Evolutionary conservation across 2,113 vertebrate genomes (phyloP).

Genomic region (Siniperca chuatsi): DNA sequence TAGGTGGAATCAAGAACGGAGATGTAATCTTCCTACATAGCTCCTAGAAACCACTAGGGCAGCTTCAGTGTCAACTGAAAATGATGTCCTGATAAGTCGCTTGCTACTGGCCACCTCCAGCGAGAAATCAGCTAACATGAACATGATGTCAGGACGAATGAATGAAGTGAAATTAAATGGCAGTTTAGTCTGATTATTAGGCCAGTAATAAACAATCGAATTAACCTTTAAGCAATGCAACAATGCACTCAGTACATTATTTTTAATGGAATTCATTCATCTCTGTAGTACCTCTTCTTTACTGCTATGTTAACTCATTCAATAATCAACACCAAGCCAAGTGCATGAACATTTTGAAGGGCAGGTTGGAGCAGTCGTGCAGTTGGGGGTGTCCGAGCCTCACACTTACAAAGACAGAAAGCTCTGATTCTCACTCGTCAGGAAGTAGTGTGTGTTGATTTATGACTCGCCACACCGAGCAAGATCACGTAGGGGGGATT

Average conservation of each 20-base stretch:
- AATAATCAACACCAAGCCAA: conserved; percentile 4
- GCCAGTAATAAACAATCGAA: neutral
- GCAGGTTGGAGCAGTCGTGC: conserved; percentile 16
- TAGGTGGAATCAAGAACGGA: neutral
- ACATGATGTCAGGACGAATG: neutral
- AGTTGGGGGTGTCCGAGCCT: conserved; percentile 22
- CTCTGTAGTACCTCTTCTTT: neutral
- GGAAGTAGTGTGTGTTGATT: conserved; percentile 64
- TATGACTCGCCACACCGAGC: conserved; percentile 51
- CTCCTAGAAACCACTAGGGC: neutral
- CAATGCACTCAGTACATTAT: neutral
- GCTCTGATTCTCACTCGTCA: conserved; percentile 66
- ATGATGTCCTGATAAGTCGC: neutral
- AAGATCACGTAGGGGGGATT: conserved; percentile 42
- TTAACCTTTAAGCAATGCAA: neutral
- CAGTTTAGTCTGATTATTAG: neutral
- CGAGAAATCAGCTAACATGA: neutral
- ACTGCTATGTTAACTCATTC: conserved; percentile 14
- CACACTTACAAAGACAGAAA: conserved; percentile 49
- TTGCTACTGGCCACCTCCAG: neutral
- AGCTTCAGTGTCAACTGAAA: neutral
- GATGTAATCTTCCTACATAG: neutral
- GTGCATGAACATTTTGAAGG: conserved; percentile 28
- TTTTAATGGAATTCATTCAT: conserved; percentile 6
- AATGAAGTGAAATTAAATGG: neutral